Evolutionary conservation across 2,797 vertebrate genomes (phyloP), one percentile per base, ranked within the genome.

Genomic region (Gymnothorax reevesii): DNA sequence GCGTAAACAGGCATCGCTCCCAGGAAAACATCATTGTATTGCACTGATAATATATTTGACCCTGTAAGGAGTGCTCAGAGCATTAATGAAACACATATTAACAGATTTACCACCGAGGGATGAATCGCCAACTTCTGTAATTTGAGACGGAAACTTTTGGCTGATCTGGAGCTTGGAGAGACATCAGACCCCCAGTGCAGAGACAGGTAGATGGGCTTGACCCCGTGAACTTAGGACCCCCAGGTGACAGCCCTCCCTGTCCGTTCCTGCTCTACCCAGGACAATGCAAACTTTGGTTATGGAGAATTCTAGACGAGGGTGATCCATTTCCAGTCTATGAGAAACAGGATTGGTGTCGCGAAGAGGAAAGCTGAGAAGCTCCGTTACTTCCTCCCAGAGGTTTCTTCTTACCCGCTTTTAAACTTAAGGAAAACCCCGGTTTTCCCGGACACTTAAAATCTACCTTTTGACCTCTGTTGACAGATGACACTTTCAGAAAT

Each of bases 381-480:
- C 22, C 15, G 13, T n/a, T 57, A 13, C 57, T 22, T 52, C 82
- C 66, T 66, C 2, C 4, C n/a, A 0, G 25, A 57, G 86, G 66
- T 82, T 71, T 86, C 62, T 85, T 42, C n/a, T 83, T 83, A 49
- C 75, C 60, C 83, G 13, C 33, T 33, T 33, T 84, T 85, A 25
- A 75, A 73, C 25, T n/a, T 60, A 57, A 57, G 75, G n/a, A 57
- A 80, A 27, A 25, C 12, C 27, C 22, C 42, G 22, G 33, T 79
- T 22, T 86, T 86, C 22, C 10, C 59, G n/a, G 60, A 71, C 84
- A 82, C 79, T 83, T 83, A 49, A 83, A 57, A 42, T 54, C n/a
- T 79, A 87, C 83, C 73, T 84, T 80, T 84, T 84, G 84, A 85
- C 77, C 87, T 85, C 54, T 6, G 59, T 15, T 87, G 84, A 87